A percentile compares a stretch with the other conserved stretches of the same genome.
phyloP scores from a whole-genome alignment of 2,888 invertebrate species.

The Oscheius onirici region DNA sequence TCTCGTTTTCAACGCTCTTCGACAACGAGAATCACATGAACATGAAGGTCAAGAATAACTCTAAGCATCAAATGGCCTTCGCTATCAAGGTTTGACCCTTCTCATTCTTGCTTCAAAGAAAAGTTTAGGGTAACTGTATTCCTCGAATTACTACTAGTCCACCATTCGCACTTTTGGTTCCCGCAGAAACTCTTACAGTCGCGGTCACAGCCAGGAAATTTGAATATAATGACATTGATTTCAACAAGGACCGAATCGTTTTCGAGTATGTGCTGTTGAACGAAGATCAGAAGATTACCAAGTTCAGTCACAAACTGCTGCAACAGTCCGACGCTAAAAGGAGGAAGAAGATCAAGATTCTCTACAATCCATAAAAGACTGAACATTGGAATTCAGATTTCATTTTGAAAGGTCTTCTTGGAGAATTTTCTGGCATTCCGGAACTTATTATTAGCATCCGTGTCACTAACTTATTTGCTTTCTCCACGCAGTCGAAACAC shows the following conservation, averaged over 20 bases:
- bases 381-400: too few species aligned
- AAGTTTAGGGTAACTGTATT: neutral
- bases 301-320: slow-evolving; percentile 23
- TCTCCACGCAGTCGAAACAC: slow-evolving; percentile 16
- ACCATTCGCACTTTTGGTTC: neutral
- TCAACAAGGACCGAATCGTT: slow-evolving; percentile 17
- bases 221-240: neutral
- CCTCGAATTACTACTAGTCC: neutral
- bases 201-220: neutral
- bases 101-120: neutral
- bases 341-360: slow-evolving; percentile 10
- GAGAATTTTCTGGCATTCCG: too few species aligned
- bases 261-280: slow-evolving; percentile 29
- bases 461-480: slow-evolving; percentile 33
- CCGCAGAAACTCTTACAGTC: neutral
- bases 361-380: too few species aligned
- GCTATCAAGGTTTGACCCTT: slow-evolving; percentile 18
- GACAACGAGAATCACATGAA: neutral
- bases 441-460: slow-evolving; percentile 26
- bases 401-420: too few species aligned
- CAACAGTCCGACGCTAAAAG: slow-evolving; percentile 2
- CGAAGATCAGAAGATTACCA: neutral
- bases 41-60: neutral
- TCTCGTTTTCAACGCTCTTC: slow-evolving; percentile 14
- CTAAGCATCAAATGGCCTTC: neutral